Conservation (phyloP, 1,140 invertebrate species). For the Aphelinus atriplicis region DNA sequence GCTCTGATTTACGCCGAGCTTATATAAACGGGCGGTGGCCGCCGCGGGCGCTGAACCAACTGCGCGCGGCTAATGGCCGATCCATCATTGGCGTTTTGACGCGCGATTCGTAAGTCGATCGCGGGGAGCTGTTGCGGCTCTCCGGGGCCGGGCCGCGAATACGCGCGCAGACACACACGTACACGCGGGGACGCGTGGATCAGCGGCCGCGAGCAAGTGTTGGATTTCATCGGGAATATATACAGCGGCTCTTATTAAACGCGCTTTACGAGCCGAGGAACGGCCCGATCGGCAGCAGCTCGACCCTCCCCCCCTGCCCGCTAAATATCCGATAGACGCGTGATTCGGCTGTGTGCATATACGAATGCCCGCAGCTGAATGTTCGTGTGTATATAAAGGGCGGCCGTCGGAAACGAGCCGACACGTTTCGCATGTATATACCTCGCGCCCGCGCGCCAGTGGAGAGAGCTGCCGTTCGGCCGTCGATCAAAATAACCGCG, state of each 20-base stretch:
- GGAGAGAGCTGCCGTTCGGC: no score
- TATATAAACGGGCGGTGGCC: conserved; percentile 44
- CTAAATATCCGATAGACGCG: not conserved
- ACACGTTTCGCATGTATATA: no score
- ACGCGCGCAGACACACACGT: no score
- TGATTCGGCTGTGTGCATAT: no score
- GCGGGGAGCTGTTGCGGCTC: conserved; percentile 17
- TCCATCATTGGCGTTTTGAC: conserved; percentile 58
- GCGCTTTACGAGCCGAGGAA: conserved; percentile 6
- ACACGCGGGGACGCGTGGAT: not conserved
- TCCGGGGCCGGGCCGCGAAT: not conserved
- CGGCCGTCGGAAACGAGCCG: no score
- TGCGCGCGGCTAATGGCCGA: conserved; percentile 50
- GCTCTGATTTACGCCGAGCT: conserved; percentile 33
- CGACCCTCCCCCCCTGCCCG: not conserved
- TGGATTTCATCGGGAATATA: conserved; percentile 37
- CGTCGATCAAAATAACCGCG: no score
- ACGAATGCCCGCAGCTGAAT: no score
- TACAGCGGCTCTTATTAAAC: conserved; percentile 21
- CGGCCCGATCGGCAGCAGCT: not conserved
- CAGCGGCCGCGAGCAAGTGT: conserved; percentile 6
- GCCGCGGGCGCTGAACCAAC: conserved; percentile 47
- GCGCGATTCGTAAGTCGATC: conserved; percentile 55
- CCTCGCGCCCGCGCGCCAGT: no score
- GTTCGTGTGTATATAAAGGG: no score